Conservation (phyloP, 2,888 invertebrate genomes). For the Phaonia tiefii region DNA sequence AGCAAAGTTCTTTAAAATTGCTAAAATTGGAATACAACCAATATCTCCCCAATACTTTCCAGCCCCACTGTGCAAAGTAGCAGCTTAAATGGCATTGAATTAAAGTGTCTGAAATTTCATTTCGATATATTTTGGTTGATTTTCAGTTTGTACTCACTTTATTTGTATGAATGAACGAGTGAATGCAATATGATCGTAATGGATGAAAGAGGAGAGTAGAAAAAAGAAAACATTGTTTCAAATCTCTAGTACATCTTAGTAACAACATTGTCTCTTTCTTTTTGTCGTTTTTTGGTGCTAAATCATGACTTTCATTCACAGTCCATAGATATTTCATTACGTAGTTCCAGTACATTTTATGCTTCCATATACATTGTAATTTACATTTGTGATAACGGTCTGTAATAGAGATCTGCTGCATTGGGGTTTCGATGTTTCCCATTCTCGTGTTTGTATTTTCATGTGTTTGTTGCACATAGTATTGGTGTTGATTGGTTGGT, state of each 20-base stretch:
- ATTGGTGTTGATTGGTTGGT: constrained; percentile 3
- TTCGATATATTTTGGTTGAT: constrained; percentile 18
- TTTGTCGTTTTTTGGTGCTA: background rate
- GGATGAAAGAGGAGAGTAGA: background rate
- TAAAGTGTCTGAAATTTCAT: constrained; percentile 37
- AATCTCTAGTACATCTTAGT: constrained; percentile 6
- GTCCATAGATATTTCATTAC: constrained; percentile 34
- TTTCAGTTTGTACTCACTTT: background rate
- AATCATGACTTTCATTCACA: constrained; percentile 22
- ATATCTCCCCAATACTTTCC: too few relatives aligned
- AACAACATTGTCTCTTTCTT: background rate
- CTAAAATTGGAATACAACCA: too few relatives aligned
- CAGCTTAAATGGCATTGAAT: constrained; percentile 56
- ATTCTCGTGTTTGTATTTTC: too few relatives aligned
- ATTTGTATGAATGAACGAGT: constrained; percentile 16
- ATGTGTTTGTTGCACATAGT: constrained; percentile 7
- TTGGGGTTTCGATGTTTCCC: background rate
- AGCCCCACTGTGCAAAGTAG: too few relatives aligned
- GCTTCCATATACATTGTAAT: constrained; percentile 7
- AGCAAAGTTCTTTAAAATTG: too few relatives aligned
- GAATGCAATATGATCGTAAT: background rate
- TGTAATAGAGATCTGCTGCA: background rate
- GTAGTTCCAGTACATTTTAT: background rate
- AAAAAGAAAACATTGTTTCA: constrained; percentile 22
- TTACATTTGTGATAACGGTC: constrained; percentile 30